Base-by-base conservation (phyloP, 2,888 invertebrate species). In the Hoplodrina blanda region DNA sequence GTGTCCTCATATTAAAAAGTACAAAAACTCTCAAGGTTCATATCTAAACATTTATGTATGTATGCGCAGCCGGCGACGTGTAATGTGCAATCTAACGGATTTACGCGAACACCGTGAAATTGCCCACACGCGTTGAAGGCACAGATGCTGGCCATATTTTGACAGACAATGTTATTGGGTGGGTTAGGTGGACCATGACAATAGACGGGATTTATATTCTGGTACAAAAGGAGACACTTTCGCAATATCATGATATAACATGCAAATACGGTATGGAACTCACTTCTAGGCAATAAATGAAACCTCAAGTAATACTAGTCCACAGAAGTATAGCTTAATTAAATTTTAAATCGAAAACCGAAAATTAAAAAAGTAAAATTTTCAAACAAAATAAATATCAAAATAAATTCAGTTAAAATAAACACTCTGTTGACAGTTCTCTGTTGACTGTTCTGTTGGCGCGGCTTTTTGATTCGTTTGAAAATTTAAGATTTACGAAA, bases 51-150 rank as follows among this genome's bases (percentile, higher is more conserved):
- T 64, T 52, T 59, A 52, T 37, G 54, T 62, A 69, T 65, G 17
- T 66, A 54, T 41, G 60, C 44, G 13, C 33, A 54, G 57, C 52
- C 46, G 17, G 44, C 41, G 68, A 63, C 60, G 63, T 68, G 69
- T 70, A 62, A 69, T 62, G 53, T 73, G 57, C 60, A 66, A 80
- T 76, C 41, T 82, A 63, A 62, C 57, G 46, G 69, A 79, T 75
- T 78, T 75, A 78, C 71, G 74, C 56, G 46, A 33, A 33, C 53
- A 59, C 67, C 61, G 69, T 68, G 66, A 78, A 80, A 82, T 82
- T 74, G 75, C 62, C 33, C 54, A 62, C 67, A 71, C 62, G 57
- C 55, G 71, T 49, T 56, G 49, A 46, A 37, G 56, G 19, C 61
- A 67, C 50, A 49, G 55, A 62, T 55, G 44, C 37, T 25, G 5